phyloP scores from a whole-genome alignment of 2,113 vertebrate genomes.

The Corydoras maculifer region DNA sequence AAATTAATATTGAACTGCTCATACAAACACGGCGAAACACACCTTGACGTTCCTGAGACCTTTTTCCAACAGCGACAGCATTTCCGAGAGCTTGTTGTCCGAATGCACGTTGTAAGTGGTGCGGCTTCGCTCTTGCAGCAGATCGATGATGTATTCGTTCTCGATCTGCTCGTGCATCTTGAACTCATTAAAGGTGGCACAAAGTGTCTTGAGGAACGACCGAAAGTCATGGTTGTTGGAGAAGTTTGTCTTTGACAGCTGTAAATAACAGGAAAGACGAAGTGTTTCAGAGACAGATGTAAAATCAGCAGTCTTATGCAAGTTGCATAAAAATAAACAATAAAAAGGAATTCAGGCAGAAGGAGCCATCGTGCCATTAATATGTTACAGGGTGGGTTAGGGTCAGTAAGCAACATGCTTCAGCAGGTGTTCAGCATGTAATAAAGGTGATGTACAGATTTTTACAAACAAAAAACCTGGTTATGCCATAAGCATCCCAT shows the following conservation, averaged over 20 bases:
- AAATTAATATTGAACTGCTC: too few species aligned
- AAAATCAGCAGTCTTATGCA: background rate
- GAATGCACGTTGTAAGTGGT: slow-evolving; percentile 93
- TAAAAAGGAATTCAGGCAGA: too few species aligned
- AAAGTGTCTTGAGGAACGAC: slow-evolving; percentile 89
- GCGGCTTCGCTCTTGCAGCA: slow-evolving; percentile 88
- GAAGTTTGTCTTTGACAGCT: slow-evolving; percentile 98
- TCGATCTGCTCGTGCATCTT: slow-evolving; percentile 99
- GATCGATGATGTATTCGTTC: slow-evolving; percentile 93
- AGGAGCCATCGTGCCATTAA: too few species aligned
- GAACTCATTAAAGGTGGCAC: slow-evolving; percentile 95
- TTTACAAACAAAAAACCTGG: too few species aligned
- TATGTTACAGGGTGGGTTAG: too few species aligned
- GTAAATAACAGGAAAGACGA: background rate
- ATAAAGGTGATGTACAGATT: too few species aligned
- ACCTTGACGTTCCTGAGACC: slow-evolving; percentile 92
- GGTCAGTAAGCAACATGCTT: too few species aligned
- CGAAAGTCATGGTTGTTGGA: slow-evolving; percentile 97
- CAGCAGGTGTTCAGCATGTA: too few species aligned
- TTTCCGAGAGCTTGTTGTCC: slow-evolving; percentile 96
- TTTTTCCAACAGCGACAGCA: slow-evolving; percentile 94
- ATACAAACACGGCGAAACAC: slow-evolving; percentile 14
- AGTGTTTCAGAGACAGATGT: background rate
- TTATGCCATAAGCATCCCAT: too few species aligned
- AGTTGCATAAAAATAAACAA: too few species aligned